Base-by-base conservation (phyloP, 2,113 vertebrate genomes). In the Myiagra hebetior region DNA sequence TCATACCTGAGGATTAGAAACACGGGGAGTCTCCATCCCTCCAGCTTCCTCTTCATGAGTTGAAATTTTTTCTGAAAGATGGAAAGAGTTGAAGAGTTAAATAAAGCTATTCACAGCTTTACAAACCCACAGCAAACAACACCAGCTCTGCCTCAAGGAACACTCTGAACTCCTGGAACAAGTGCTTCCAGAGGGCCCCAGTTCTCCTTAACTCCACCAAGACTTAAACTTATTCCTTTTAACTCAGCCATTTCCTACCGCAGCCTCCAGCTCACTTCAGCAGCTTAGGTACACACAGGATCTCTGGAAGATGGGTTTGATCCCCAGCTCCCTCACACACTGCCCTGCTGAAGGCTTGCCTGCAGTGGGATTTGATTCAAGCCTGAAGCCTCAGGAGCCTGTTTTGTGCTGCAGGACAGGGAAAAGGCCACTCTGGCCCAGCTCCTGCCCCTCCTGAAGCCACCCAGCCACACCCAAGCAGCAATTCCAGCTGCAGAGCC, bases 1-100 rank as follows among this genome's bases (percentile, higher is more conserved):
- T 93, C 94, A 35, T 97, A 98, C 98, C 98, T 98, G 98, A 92
- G 81, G 96, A 59, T 83, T 93, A 70, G 93, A 91, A 89, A 85
- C 15, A 41, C 2, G 28, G 17, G 72, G 49, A 56, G 91, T 87
- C n/a, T 52, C 85, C 16, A 24, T 72, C 90, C 80, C 88, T 92
- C 93, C 94, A 88, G 88, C 82, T 39, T 74, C 69, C 20, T 94
- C 95, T 19, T 95, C 65, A 87, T 35, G 67, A 85, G 75, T 4
- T 44, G 97, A 72, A 77, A 11, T 70, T 46, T 85, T 56, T 59
- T 89, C 98, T 98, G 30, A 11, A 31, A 60, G 52, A 67, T 19
- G 24, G 20, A 70, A 74, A 73, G 21, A 75, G 49, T 20, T n/a
- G 60, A 31, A 18, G 46, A 62, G n/a, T 83, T 47, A 13, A 82